A percentile compares a stretch with the other conserved stretches of the same genome.
Evolutionary conservation across 2,797 vertebrate genomes (phyloP).

Genomic region (Sebastes nivosus): DNA sequence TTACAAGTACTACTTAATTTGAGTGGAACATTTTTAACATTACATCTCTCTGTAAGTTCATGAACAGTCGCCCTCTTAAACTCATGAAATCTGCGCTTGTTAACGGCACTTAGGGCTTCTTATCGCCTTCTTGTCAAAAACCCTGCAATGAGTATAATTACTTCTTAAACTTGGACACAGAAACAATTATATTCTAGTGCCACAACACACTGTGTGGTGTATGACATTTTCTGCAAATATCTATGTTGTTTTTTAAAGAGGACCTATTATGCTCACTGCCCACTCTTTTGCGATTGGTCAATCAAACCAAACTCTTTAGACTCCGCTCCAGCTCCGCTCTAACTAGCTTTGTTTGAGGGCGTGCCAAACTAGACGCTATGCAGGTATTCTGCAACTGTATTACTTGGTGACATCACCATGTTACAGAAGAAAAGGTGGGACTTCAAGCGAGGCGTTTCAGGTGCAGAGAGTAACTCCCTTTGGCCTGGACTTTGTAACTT

Average conservation of each 20-base stretch:
- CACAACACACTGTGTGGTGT: background rate
- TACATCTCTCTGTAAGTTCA: constrained; percentile 34
- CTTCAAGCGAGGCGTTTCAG: too few relatives aligned
- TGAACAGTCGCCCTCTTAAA: constrained; percentile 32
- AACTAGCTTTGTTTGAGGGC: too few relatives aligned
- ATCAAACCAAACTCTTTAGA: too few relatives aligned
- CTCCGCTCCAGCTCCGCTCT: too few relatives aligned
- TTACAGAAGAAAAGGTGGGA: too few relatives aligned
- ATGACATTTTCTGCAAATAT: constrained; percentile 18
- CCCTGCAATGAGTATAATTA: constrained; percentile 10
- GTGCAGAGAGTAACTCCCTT: too few relatives aligned
- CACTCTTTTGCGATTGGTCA: too few relatives aligned
- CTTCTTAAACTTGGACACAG: constrained; percentile 9
- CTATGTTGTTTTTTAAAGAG: background rate
- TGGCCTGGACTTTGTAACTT: too few relatives aligned
- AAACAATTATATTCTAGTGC: background rate
- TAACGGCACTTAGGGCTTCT: constrained; percentile 53
- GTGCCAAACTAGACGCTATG: too few relatives aligned
- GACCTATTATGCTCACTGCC: background rate
- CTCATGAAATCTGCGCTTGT: constrained; percentile 39
- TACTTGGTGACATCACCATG: too few relatives aligned
- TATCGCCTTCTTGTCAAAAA: constrained; percentile 33
- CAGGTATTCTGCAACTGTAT: too few relatives aligned
- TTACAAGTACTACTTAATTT: constrained; percentile 36
- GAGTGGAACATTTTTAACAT: constrained; percentile 39